Evolutionary conservation across 2,888 invertebrate genomes (phyloP), one percentile per base, ranked within the genome.

Genomic region (Spialia ferax): DNA sequence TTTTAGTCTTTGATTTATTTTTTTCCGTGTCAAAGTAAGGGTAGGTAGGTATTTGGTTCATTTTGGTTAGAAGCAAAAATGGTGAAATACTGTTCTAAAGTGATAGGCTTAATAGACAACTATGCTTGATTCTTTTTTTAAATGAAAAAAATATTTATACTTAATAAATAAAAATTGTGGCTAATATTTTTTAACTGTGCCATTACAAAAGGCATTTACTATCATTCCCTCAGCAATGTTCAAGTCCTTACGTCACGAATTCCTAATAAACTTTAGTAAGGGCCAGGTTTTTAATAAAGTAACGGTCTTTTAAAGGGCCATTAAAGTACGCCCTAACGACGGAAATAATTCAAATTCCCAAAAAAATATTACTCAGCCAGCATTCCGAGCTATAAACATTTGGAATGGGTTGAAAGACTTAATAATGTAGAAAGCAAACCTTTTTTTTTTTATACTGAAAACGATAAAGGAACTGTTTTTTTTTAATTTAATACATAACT

Each of bases 311-410:
- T 15, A 56, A 64, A 57, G 22, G 13, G 57, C 45, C 57, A 65
- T 65, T 65, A 65, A 32, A 50, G 23, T 35, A 23, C 23, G 22
- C 57, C 57, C 23, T 65, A 65, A 65, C 11, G 35, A 32, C 18
- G 15, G 18, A 35, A 50, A 65, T 59, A 32, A 48, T 65, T 65
- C 48, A 57, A n/a, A 50, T 57, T 64, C 50, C 38, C 32, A 35
- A 65, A 65, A 64, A 50, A 62, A 62, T 52, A 65, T 23, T 65
- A 57, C 57, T 35, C 57, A 48, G 45, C 45, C 10, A 23, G 35
- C 64, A 50, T 57, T 65, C 57, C 42, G 11, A 48, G 50, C 38
- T 23, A 57, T 57, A 52, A 52, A 52, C 52, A 20, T 22, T 23
- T 52, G 13, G 23, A 52, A 23, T 52, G 52, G 52, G 23, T 23